Evolutionary conservation across 2,888 invertebrate species (phyloP).

Genomic region (Cantharis rufa): DNA sequence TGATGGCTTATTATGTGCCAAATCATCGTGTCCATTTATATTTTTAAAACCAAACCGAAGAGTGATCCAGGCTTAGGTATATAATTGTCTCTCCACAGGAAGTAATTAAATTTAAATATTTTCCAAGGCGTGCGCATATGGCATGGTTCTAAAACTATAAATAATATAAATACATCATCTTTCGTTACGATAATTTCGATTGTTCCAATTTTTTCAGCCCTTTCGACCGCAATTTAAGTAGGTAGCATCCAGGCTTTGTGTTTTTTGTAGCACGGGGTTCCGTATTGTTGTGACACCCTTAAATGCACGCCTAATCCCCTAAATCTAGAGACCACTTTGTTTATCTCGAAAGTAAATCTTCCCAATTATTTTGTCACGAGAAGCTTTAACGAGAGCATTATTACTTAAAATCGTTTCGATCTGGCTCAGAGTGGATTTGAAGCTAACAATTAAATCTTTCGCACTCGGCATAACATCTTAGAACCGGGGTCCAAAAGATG

Average conservation of each 20-base stretch:
- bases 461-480: neutral
- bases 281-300: neutral
- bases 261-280: neutral
- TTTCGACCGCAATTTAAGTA: neutral
- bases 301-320: constrained; percentile 2
- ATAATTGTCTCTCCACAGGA: constrained; percentile 50
- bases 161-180: constrained; percentile 12
- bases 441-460: neutral
- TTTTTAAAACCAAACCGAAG: constrained; percentile 15
- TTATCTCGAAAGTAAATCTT: constrained; percentile 4
- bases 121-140: constrained; percentile 43
- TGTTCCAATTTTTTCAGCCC: neutral
- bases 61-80: constrained; percentile 32
- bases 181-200: neutral
- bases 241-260: neutral
- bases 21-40: constrained; percentile 43
- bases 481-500: no score
- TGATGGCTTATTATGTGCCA: constrained; percentile 40
- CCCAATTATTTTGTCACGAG: neutral
- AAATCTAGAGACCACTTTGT: constrained; percentile 9
- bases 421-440: neutral
- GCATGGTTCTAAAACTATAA: constrained; percentile 28
- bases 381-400: neutral
- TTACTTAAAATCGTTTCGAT: neutral
- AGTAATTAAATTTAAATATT: constrained; percentile 48